Evolutionary conservation across 2,888 invertebrate species (phyloP), one percentile per base, ranked within the genome.

Genomic region (Coelinius sp.): DNA sequence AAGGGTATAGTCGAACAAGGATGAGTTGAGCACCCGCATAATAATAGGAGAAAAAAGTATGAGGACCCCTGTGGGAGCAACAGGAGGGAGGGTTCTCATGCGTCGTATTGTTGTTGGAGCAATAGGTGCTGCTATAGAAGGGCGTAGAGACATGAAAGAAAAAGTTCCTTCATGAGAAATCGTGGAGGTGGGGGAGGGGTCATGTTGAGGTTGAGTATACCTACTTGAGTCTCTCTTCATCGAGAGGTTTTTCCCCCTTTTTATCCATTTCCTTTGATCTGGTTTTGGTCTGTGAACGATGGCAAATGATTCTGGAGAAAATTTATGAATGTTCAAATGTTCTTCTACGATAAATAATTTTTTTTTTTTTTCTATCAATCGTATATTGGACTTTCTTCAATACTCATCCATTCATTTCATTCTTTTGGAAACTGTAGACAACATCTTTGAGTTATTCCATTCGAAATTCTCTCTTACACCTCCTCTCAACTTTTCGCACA

Each of bases 1-100:
- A 10, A 20, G 4, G 27, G 14, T 8, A 2, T 2, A n/a, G 56
- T 31, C 1, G 17, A 59, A 59, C 17, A 5, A 20, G 10, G 20
- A 35, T 59, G 31, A 59, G 59, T 59, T 35, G 59, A 59, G 59
- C 17, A 59, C 59, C 31, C 27, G 35, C 20, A 35, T 59, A 49
- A 49, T 49, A 49, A 49, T 25, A 10, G 38, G n/a, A 63, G 62
- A 63, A 63, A 14, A 41, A 41, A 41, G 22, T n/a, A 20, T 63
- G 38, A 63, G 41, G 63, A 63, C 6, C 63, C 63, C 63, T 38
- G 27, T 14, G 35, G 35, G 14, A 63, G 63, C 63, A 63, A 63
- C 63, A 63, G 63, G 63, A 63, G 41, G 59, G 41, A 25, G 63
- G 41, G 63, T 63, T 63, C 24, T 24, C 41, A 41, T 63, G 63